Percentiles rank a stretch among this genome's conserved stretches.
Conservation (phyloP, 2,113 vertebrate genomes). For the Crotalus helleri region DNA sequence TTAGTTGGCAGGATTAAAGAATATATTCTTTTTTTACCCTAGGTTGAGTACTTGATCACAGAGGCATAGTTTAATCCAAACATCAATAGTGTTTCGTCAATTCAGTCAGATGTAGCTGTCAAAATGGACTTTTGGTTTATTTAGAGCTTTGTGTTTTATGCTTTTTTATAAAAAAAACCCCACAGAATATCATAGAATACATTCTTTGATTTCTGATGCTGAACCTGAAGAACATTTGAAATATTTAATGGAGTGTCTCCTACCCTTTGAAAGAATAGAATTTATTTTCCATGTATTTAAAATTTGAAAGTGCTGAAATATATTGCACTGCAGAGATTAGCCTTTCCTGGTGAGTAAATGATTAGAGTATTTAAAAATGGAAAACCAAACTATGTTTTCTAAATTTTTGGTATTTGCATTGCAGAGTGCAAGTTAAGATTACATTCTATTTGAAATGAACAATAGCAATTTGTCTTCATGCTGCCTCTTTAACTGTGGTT, state of each 20-base stretch:
- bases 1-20: constrained; percentile 92
- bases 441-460: constrained; percentile 55
- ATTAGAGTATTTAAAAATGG: constrained; percentile 54
- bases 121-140: constrained; percentile 80
- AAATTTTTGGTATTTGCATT: constrained; percentile 24
- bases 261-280: constrained; percentile 75
- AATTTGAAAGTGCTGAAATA: constrained; percentile 46
- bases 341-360: constrained; percentile 39
- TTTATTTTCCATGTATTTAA: constrained; percentile 66
- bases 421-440: constrained; percentile 38
- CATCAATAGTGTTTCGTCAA: constrained; percentile 91
- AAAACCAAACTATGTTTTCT: constrained; percentile 14
- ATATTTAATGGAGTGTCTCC: constrained; percentile 77
- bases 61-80: constrained; percentile 92
- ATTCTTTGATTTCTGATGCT: constrained; percentile 91
- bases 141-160: constrained; percentile 78
- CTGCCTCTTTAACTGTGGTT: constrained; percentile 54
- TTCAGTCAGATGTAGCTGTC: constrained; percentile 82
- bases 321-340: constrained; percentile 42
- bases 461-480: constrained; percentile 57
- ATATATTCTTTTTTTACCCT: constrained; percentile 88
- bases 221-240: constrained; percentile 84
- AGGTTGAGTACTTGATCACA: constrained; percentile 94
- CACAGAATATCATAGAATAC: constrained; percentile 69
- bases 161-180: constrained; percentile 71